Evolutionary conservation across 1,140 invertebrate genomes (phyloP), one percentile per base, ranked within the genome.

Genomic region (Hyposmocoma kahamanoa): DNA sequence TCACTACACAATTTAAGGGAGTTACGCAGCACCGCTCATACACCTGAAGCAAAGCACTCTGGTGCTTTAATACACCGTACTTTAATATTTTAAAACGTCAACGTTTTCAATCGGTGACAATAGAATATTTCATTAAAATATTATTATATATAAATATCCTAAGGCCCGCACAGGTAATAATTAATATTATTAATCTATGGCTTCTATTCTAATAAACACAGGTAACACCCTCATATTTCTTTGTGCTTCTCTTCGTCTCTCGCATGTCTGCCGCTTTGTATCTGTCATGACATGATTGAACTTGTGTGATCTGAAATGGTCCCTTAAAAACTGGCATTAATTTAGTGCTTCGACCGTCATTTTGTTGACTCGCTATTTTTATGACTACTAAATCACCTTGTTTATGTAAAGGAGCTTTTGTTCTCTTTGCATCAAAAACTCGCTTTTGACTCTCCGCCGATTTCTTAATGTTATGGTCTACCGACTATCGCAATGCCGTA

Each of bases 241-340:
- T 50, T 2, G 45, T 11, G 11, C 20, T 45, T 20, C 60, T 42
- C 59, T 64, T 32, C 4, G 46, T 22, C 13, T 42, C 52, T 18
- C 42, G 18, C 42, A 54, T 45, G 22, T 54, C 52, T 8, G 51
- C 39, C 0, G 72, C 64, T 26, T 62, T 58, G 41, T 73, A 78
- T 1, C 72, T 46, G 24, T 76, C 70, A 32, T 72, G 51, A n/a
- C n/a, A n/a, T 8, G 56, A 59, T 22, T 72, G 32, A 2, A 69
- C 56, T 32, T 65, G 57, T 3, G 54, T 57, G 4, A 78, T 50
- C 41, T 53, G 57, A 54, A 68, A 78, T 17, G 72, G 51, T 3
- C 65, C 67, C 42, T 62, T 67, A 36, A 47, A 71, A 1, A 60
- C 2, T 2, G 65, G 68, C n/a, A 72, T 0, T 17, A 67, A 41